Conservation (phyloP, 1,140 invertebrate species). For the Ceratosolen fusciceps region DNA sequence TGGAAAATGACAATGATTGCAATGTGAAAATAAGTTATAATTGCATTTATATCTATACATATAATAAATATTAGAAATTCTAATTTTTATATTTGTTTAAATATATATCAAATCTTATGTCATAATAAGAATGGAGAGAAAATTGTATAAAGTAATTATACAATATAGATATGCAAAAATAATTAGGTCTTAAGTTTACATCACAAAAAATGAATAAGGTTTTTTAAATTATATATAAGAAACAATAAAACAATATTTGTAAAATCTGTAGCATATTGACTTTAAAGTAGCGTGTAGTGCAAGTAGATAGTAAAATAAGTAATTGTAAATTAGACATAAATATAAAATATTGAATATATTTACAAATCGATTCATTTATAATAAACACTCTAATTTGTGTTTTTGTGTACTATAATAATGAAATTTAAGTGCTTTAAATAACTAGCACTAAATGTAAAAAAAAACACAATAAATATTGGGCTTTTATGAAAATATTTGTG, state of each 20-base stretch:
- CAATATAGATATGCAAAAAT: conserved; percentile 17
- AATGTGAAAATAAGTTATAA: conserved; percentile 5
- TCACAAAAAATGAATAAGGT: background rate
- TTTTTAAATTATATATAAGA: conserved; percentile 39
- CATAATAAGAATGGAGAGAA: background rate
- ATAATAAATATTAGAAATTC: conserved; percentile 35
- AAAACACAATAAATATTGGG: conserved; percentile 38
- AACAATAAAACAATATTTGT: conserved; percentile 32
- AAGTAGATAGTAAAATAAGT: conserved; percentile 31
- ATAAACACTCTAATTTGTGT: conserved; percentile 36
- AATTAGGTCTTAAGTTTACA: conserved; percentile 11
- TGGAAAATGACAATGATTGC: conserved; percentile 10
- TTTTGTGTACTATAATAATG: conserved; percentile 33
- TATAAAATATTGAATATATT: conserved; percentile 41
- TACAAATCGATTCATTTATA: conserved; percentile 37
- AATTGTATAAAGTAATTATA: conserved; percentile 40
- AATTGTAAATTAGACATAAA: conserved; percentile 41
- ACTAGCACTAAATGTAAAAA: conserved; percentile 42
- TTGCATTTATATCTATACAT: conserved; percentile 35
- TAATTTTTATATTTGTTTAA: conserved; percentile 43
- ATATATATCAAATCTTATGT: conserved; percentile 24
- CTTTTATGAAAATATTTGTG: conserved; percentile 39
- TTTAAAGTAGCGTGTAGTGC: conserved; percentile 9
- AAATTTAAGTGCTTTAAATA: conserved; percentile 25
- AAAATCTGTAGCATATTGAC: conserved; percentile 45